phyloP scores from a whole-genome alignment of 2,888 invertebrate genomes.

The Thyatira batis region DNA sequence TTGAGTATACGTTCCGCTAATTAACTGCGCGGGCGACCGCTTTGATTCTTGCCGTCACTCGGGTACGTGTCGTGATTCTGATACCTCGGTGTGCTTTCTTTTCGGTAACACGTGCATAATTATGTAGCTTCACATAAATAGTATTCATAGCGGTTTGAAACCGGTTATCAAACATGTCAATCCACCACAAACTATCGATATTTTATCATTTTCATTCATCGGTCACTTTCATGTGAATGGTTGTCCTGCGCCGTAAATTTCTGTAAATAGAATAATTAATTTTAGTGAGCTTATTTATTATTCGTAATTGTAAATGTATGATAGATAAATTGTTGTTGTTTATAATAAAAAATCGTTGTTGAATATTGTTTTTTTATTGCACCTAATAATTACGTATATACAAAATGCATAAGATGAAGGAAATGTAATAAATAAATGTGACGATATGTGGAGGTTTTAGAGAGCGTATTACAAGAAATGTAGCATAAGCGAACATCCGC shows the following conservation, averaged over 20 bases:
- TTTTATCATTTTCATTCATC: slow-evolving; percentile 9
- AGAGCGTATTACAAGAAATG: slow-evolving; percentile 30
- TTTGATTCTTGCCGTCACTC: slow-evolving; percentile 37
- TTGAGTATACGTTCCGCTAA: slow-evolving; percentile 57
- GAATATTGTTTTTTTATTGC: slow-evolving; percentile 10
- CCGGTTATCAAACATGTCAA: slow-evolving; percentile 29
- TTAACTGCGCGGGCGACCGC: slow-evolving; percentile 43
- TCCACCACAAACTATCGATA: slow-evolving; percentile 8
- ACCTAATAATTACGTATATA: neutral
- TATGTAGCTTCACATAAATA: slow-evolving; percentile 40
- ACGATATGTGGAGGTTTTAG: slow-evolving; percentile 8
- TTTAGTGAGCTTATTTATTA: slow-evolving; percentile 72
- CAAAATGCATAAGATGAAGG: neutral
- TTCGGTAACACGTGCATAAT: slow-evolving; percentile 51
- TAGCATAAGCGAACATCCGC: slow-evolving; percentile 15
- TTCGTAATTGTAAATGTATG: slow-evolving; percentile 52
- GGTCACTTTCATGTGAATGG: slow-evolving; percentile 17
- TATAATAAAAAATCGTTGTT: slow-evolving; percentile 44
- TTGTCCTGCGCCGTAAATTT: slow-evolving; percentile 59
- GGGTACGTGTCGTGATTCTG: slow-evolving; percentile 40
- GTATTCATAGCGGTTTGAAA: slow-evolving; percentile 26
- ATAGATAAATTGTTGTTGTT: slow-evolving; percentile 53
- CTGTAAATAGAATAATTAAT: slow-evolving; percentile 66
- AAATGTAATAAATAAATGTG: neutral
- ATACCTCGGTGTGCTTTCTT: slow-evolving; percentile 57